Percentiles rank a stretch among this genome's conserved stretches.
Conservation (phyloP, 2,888 invertebrate species). For the Tenthredo scrophulariae region DNA sequence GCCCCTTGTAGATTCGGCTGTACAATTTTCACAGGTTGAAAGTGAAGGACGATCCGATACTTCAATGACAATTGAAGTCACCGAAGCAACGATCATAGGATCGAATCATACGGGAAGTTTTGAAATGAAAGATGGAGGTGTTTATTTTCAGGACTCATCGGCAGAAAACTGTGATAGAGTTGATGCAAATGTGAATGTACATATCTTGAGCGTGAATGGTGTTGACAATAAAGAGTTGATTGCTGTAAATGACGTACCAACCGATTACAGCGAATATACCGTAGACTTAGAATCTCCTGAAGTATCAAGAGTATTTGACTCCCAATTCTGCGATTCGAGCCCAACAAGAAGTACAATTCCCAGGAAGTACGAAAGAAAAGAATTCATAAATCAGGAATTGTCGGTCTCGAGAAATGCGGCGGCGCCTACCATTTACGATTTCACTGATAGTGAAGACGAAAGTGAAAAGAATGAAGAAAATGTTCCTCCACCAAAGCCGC, state of each 20-base stretch:
- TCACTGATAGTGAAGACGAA: neutral
- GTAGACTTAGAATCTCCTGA: too few relatives aligned
- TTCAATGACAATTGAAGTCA: neutral
- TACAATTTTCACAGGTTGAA: neutral
- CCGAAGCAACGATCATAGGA: neutral
- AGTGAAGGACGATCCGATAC: neutral
- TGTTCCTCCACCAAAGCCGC: neutral
- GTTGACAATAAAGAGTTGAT: neutral
- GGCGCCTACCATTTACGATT: neutral
- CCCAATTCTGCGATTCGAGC: too few relatives aligned
- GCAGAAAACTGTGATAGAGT: neutral
- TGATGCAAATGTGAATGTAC: neutral
- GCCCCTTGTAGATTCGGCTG: neutral
- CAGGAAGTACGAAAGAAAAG: neutral
- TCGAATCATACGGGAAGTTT: neutral
- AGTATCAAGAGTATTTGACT: too few relatives aligned
- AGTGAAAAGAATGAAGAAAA: neutral
- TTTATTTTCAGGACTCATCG: neutral
- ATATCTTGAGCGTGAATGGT: neutral
- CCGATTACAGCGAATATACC: too few relatives aligned
- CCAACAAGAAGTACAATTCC: neutral
- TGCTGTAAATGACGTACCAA: neutral
- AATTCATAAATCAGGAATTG: neutral
- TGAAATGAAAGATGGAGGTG: neutral
- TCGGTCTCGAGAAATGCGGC: neutral